phyloP scores from a whole-genome alignment of 2,113 vertebrate genomes.

The Phyllostomus hastatus region DNA sequence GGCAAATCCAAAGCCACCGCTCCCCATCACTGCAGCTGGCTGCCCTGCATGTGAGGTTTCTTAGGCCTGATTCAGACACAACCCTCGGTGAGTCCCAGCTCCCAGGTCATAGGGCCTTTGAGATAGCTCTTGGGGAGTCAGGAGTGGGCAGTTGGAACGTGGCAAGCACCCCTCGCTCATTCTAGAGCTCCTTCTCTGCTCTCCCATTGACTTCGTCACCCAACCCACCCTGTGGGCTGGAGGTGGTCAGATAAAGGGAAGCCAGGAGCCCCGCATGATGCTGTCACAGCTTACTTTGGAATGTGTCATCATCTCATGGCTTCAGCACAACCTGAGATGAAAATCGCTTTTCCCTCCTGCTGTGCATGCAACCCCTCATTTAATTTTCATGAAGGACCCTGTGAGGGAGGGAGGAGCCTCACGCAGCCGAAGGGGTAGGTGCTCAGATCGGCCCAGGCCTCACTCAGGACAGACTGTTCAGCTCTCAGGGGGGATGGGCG shows the following conservation, averaged over 20 bases:
- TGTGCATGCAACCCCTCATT: background rate
- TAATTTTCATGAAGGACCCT: background rate
- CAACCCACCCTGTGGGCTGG: background rate
- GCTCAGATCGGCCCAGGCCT: background rate
- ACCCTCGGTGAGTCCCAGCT: background rate
- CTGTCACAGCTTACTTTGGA: background rate
- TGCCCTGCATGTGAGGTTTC: background rate
- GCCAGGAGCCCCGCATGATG: background rate
- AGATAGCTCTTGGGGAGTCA: background rate
- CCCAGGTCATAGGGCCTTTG: background rate
- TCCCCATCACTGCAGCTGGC: too few species aligned
- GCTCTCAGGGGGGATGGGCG: accelerated
- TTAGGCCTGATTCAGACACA: background rate
- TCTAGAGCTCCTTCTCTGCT: background rate
- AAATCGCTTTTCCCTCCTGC: background rate
- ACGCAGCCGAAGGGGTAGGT: background rate
- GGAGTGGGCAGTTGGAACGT: background rate
- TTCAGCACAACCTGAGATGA: background rate
- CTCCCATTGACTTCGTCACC: background rate
- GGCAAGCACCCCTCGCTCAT: accelerated
- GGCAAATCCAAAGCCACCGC: too few species aligned
- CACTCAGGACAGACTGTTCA: background rate
- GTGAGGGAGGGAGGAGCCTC: too few species aligned
- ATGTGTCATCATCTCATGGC: background rate
- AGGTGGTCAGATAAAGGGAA: background rate